Base-by-base conservation (phyloP, 2,113 vertebrate species). In the Istiophorus platypterus region DNA sequence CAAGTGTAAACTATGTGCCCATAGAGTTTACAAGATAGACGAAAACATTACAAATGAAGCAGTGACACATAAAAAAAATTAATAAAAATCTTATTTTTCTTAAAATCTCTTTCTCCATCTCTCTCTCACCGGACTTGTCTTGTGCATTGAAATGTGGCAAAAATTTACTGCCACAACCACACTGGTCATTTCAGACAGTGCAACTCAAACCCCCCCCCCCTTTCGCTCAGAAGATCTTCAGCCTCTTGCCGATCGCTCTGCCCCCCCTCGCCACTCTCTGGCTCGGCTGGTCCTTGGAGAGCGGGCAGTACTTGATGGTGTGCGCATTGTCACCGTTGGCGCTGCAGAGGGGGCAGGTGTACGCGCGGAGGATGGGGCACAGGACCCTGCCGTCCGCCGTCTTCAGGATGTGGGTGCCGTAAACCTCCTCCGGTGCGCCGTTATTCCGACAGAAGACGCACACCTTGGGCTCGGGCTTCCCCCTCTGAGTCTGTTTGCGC, bases 391-490 rank as follows among this genome's bases (percentile, higher is more conserved):
- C 95, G 79, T 96, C 95, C 45, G 91, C 95, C 1, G 95, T 94
- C 91, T 96, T 96, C 86, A 96, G 90, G 64, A 96, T 94, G 71
- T 96, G 95, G n/a, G 95, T 95, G 58, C 94, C 95, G 91, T 95
- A 96, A 54, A 96, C 95, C 59, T 95, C 95, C 90, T 96, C 95
- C 42, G 95, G 95, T 0, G 95, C 95, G 78, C 95, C 95, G 91
- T 96, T 96, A 92, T 96, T 96, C 94, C 95, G 88, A 91, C 95
- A 96, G 91, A 96, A 96, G 78, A 96, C 95, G 91, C 95, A 96
- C 88, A 96, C 95, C 84, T 93, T 95, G 12, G 95, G 95, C 87
- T 96, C 95, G 54, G 94, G 94, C 39, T 96, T 96, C 64, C 86
- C 72, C 73, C 95, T 88, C 78, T 90, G 87, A 10, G 85, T 49